These are phyloP conservation scores for Stenopsyche tienmushanensis DNA, from an alignment of 1,140 invertebrate species.

Conservation along the genomic window DNA sequence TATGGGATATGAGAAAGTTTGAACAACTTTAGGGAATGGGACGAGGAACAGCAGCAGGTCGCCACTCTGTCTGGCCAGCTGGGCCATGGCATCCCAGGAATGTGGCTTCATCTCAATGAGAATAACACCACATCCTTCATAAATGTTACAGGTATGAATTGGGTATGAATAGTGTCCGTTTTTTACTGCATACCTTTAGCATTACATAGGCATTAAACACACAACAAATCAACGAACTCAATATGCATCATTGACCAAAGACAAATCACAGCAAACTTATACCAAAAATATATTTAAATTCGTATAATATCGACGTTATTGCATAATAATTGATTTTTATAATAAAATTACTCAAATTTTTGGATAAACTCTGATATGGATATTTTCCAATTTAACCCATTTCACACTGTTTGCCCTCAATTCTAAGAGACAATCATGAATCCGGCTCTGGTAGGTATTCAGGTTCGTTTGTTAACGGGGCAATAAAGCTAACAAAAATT, in stretches of 20 bases:
- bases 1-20: too few relatives aligned
- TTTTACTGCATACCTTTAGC: not conserved
- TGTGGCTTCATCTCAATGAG: conserved; percentile 34
- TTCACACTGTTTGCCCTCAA: too few relatives aligned
- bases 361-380: too few relatives aligned
- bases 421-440: too few relatives aligned
- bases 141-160: conserved; percentile 34
- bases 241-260: too few relatives aligned
- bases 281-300: too few relatives aligned
- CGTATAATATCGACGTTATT: too few relatives aligned
- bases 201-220: not conserved
- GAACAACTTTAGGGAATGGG: too few relatives aligned
- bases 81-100: conserved; percentile 33
- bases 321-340: too few relatives aligned
- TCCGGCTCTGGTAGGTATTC: conserved; percentile 20
- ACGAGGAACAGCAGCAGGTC: conserved; percentile 34
- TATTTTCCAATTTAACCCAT: too few relatives aligned
- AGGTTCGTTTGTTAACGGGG: conserved; percentile 32
- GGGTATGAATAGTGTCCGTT: not conserved
- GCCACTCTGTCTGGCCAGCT: conserved; percentile 38
- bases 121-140: conserved; percentile 39
- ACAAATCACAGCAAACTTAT: too few relatives aligned
- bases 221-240: not conserved
- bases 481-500: conserved; percentile 32
- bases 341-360: too few relatives aligned